Evolutionary conservation across 1,140 invertebrate genomes (phyloP), one percentile per base, ranked within the genome.

Genomic region (Drosophila nasuta): DNA sequence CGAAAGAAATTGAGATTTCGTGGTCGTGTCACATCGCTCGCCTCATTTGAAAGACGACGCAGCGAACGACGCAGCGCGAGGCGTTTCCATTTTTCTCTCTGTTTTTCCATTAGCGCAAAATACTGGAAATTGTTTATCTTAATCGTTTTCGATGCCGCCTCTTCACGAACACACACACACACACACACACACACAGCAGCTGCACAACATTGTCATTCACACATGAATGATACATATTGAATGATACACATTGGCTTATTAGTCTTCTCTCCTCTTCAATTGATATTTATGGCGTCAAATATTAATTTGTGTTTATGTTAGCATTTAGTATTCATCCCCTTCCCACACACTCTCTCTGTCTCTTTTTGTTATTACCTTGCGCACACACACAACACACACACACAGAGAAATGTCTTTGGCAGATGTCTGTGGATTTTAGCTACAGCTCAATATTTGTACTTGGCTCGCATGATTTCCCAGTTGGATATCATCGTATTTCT

Each of bases 61-160:
- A 28, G 8, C n/a, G n/a, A n/a, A 13, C 30, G 30, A 20, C 20
- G 3, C 20, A 33, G 7, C 30, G 38, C 41, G 4, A 43, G 11
- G 56, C 30, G 33, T 56, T 54, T 41, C 15, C 10, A 20, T 57
- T 20, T 41, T n/a, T 25, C 28, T 62, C 28, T 62, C 48, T 62
- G 63, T 64, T 77, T 69, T 81, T 81, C 63, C 75, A 82, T 74
- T 78, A 67, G 75, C 70, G 76, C 66, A 65, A 75, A 77, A 75
- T 75, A 75, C 72, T 66, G 56, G 66, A 78, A 85, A 83, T 85
- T 83, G 74, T 74, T 83, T 85, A 83, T 83, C 81, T 83, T 85
- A 83, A 85, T 83, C 81, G 81, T 65, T 77, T 76, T 71, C 67
- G 67, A 78, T 77, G 65, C 52, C 70, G 15, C 41, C 63, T 38